Conservation (phyloP, 23 tunicate species). For the Aplidium turbinatum region DNA sequence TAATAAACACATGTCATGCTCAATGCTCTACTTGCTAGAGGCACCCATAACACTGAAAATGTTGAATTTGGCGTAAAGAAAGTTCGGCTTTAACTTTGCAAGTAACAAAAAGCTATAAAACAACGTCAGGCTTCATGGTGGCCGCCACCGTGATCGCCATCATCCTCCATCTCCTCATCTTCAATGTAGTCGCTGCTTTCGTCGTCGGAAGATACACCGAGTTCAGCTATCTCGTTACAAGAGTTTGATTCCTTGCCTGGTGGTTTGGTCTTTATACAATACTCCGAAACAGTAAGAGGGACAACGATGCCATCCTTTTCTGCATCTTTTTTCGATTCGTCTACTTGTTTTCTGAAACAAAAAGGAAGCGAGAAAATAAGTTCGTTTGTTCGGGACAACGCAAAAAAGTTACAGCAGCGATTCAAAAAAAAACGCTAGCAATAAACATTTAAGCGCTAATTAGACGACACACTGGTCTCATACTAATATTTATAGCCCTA, state of each 20-base stretch:
- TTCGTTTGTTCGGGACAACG: background rate
- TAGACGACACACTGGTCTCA: too few species aligned
- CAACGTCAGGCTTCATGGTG: slow-evolving; percentile 31
- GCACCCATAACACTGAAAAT: too few species aligned
- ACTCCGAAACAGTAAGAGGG: slow-evolving; percentile 85
- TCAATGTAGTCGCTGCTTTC: slow-evolving; percentile 51
- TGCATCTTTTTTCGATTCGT: slow-evolving; percentile 87
- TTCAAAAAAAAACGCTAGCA: too few species aligned
- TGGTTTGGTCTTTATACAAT: slow-evolving; percentile 81
- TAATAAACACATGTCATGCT: too few species aligned
- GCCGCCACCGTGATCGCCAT: slow-evolving; percentile 62
- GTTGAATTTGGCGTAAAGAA: too few species aligned
- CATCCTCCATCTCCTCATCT: slow-evolving; percentile 64
- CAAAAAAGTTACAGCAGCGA: too few species aligned
- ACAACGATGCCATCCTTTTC: slow-evolving; percentile 87
- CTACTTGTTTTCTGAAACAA: slow-evolving; percentile 71
- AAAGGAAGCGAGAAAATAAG: background rate
- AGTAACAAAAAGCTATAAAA: too few species aligned
- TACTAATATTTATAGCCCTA: too few species aligned
- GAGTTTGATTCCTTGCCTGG: slow-evolving; percentile 80
- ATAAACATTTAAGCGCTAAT: too few species aligned
- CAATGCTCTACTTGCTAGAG: too few species aligned
- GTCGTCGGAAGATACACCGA: slow-evolving; percentile 62
- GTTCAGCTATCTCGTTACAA: slow-evolving; percentile 48
- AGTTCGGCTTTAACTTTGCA: too few species aligned